These are phyloP conservation scores for Corythucha ciliata DNA, from an alignment of 2,888 invertebrate genomes.

Conservation along the genomic window DNA sequence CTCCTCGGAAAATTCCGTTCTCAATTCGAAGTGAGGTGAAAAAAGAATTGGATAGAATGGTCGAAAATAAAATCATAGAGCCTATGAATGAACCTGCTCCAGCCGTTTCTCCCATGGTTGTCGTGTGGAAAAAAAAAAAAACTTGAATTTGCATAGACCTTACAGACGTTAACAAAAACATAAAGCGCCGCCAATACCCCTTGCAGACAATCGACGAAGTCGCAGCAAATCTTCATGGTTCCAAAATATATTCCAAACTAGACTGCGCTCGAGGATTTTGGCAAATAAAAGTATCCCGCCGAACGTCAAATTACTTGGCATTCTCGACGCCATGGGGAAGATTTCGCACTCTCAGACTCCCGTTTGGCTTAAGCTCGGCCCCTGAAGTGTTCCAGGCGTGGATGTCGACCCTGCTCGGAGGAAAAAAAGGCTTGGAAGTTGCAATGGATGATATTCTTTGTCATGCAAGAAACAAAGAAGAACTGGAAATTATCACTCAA, in stretches of 20 bases:
- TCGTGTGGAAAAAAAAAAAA: constrained; percentile 14
- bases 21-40: constrained; percentile 7
- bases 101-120: constrained; percentile 7
- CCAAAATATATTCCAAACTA: constrained; percentile 32
- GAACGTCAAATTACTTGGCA: constrained; percentile 29
- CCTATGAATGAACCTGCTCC: constrained; percentile 11
- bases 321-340: constrained; percentile 34
- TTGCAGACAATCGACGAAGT: constrained; percentile 16
- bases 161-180: constrained; percentile 12
- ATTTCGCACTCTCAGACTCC: constrained; percentile 32
- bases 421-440: constrained; percentile 15
- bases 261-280: constrained; percentile 36
- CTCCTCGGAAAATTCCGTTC: constrained; percentile 14
- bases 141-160: constrained; percentile 15
- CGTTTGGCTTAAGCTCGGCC: constrained; percentile 31
- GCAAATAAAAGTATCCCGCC: constrained; percentile 32
- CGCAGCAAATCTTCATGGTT: constrained; percentile 5
- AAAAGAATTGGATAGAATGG: constrained; percentile 11
- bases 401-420: constrained; percentile 27
- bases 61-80: constrained; percentile 4
- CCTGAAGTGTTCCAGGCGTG: constrained; percentile 30
- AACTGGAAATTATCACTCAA: constrained; percentile 13
- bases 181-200: constrained; percentile 18
- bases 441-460: constrained; percentile 25
- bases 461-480: constrained; percentile 11